Evolutionary conservation across 2,797 vertebrate genomes (phyloP), one percentile per base, ranked within the genome.

Genomic region (Muscicapa striata): DNA sequence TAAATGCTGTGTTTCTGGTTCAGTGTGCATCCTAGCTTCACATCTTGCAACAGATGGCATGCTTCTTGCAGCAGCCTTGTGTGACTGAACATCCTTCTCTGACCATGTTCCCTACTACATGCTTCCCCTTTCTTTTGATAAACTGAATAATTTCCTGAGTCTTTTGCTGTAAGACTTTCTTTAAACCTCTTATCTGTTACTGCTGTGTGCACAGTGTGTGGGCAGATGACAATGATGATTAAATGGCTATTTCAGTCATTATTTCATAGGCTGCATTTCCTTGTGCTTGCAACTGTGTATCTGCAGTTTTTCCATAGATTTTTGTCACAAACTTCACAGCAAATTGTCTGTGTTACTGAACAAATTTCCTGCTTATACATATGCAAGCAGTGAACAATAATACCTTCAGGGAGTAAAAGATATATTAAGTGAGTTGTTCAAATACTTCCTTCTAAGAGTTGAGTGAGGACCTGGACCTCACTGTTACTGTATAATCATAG

Each of bases 111-210:
- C 43, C 36, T 86, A 13, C 58, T 80, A 66, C 51, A 84, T 87
- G 55, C 82, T 92, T 96, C 93, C 84, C 23, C 62, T 94, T 96
- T 92, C 34, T 89, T 85, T 61, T 22, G 15, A 21, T 61, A 80
- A 85, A 80, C 24, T 18, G 30, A 79, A 57, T 57, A n/a, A 68
- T 80, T 87, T 96, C 59, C 89, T 74, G 61, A 70, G 41, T 17
- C 11, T 95, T 90, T 70, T 64, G 32, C 62, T 85, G 14, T 68
- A 87, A 88, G 58, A 29, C 43, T 81, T 83, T 51, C 49, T 84
- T 90, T 59, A 85, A 90, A 70, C 10, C 13, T 84, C 32, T 93
- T 90, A 43, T 38, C 75, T 62, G 1, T 59, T 85, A 22, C 20
- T 12, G 38, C 46, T n/a, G 17, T 61, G 51, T 62, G 19, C 34